Base-by-base conservation (phyloP, 2,797 vertebrate species). In the Eulemur mongoz region DNA sequence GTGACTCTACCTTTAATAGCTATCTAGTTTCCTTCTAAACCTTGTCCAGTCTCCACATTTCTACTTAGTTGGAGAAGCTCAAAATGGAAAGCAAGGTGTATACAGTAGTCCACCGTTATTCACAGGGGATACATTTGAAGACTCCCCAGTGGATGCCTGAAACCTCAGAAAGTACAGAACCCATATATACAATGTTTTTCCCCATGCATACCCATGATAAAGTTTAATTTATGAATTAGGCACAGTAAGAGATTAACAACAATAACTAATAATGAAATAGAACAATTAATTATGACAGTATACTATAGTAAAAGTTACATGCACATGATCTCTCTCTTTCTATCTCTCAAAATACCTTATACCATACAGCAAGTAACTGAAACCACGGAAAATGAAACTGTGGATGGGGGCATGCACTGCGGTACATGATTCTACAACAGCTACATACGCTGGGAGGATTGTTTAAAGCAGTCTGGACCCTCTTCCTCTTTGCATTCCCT, bases 351-450 rank as follows among this genome's bases (percentile, higher is more conserved):
- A 79, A 38, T 79, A 79, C 15, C n/a, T 27, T 38, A 17, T 54
- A 25, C 13, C 52, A 8, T 38, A 35, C 27, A 1, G 13, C n/a
- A 38, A 35, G 50, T 54, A 38, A 78, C 22, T 9, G 75, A 78
- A 79, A 27, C 22, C 50, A 54, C 2, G 2, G n/a, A 54, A 54
- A 22, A 23, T 2, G 25, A 54, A 79, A 54, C 14, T 5, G 22
- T 52, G n/a, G 50, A 38, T 38, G n/a, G 50, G 75, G 20, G 52
- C 52, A 11, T 11, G 7, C 13, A 23, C 72, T 75, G 23, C 9
- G n/a, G 35, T 5, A 23, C 14, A 2, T 2, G 5, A 45, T 2
- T 17, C 38, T 40, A 0, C 5, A 7, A 23, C 38, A 59, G 12
- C 52, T 59, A 14, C 35, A 35, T 11, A 72, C 8, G 52, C 57